Evolutionary conservation across 2,113 vertebrate genomes (phyloP).

Genomic region (Perca fluviatilis): DNA sequence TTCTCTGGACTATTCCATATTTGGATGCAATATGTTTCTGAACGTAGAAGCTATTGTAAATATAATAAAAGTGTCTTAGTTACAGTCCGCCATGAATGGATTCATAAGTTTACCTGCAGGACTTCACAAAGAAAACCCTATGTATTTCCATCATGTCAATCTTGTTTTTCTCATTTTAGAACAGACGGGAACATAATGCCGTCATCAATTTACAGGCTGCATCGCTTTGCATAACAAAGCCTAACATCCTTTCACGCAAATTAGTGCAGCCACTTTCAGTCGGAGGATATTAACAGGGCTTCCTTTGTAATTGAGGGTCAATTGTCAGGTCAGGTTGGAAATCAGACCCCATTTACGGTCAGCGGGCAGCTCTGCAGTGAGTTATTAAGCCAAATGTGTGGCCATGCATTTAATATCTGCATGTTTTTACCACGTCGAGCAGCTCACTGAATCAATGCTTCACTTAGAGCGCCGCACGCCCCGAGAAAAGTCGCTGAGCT

Average conservation of each 20-base stretch:
- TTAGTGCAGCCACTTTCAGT: slow-evolving; percentile 51
- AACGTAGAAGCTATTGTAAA: slow-evolving; percentile 46
- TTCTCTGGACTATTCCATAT: slow-evolving; percentile 67
- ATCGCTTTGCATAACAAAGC: slow-evolving; percentile 59
- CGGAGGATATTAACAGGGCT: slow-evolving; percentile 51
- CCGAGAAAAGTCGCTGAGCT: not conserved
- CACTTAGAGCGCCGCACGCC: not conserved
- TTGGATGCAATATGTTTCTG: slow-evolving; percentile 71
- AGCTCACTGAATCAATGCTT: not conserved
- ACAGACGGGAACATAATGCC: not conserved
- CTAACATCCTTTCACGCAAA: slow-evolving; percentile 50
- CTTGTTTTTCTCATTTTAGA: slow-evolving; percentile 47
- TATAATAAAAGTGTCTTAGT: slow-evolving; percentile 59
- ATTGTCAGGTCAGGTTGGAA: slow-evolving; percentile 52
- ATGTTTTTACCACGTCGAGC: slow-evolving; percentile 29
- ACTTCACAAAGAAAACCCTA: slow-evolving; percentile 13
- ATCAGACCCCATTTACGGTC: slow-evolving; percentile 54
- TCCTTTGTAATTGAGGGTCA: slow-evolving; percentile 64
- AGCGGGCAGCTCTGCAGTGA: slow-evolving; percentile 25
- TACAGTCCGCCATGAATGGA: slow-evolving; percentile 37
- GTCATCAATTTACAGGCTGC: slow-evolving; percentile 49
- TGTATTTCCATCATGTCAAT: slow-evolving; percentile 31
- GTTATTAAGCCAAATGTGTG: slow-evolving; percentile 60
- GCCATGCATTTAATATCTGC: slow-evolving; percentile 67
- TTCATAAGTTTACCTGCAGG: slow-evolving; percentile 56